These are phyloP conservation scores for Chalcosyrphus nemorum DNA, from an alignment of 2,888 invertebrate species.

Conservation along the genomic window DNA sequence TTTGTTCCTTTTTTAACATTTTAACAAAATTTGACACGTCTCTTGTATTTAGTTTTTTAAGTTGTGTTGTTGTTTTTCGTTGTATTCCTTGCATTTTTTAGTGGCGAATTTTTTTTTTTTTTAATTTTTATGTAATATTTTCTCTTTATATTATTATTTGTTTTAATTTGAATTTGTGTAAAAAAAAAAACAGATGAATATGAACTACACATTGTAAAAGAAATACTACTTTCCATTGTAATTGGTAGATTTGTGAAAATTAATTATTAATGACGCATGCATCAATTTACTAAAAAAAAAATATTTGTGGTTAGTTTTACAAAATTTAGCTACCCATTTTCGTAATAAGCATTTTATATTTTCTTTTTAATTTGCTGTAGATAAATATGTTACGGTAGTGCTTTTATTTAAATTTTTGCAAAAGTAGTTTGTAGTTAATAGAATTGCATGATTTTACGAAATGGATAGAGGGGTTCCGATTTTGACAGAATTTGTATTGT, in stretches of 20 bases:
- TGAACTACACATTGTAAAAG: background rate
- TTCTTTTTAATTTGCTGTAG: conserved; percentile 8
- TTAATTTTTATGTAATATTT: conserved; percentile 38
- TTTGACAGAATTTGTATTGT: too few relatives aligned
- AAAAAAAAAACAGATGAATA: conserved; percentile 6
- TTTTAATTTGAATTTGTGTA: conserved; percentile 17
- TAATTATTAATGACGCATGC: conserved; percentile 44
- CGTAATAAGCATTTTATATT: background rate
- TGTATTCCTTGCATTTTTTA: conserved; percentile 52
- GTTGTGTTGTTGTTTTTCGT: conserved; percentile 54
- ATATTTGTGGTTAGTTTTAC: conserved; percentile 24
- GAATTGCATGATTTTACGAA: background rate
- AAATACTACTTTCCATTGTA: conserved; percentile 15
- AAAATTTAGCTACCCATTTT: background rate
- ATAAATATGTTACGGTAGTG: background rate
- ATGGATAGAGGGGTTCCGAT: background rate
- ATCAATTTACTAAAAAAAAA: conserved; percentile 39
- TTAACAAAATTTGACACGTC: conserved; percentile 4
- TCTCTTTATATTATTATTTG: conserved; percentile 26
- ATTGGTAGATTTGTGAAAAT: conserved; percentile 55
- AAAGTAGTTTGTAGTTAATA: background rate
- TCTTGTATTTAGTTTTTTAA: background rate
- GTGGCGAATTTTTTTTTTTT: conserved; percentile 61
- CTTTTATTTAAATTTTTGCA: conserved; percentile 1
- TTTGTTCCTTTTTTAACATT: background rate